Percentiles rank a stretch among this genome's conserved stretches.
These are phyloP conservation scores for Lysiphlebus fabarum DNA, from an alignment of 1,140 invertebrate species.

Conservation along the genomic window DNA sequence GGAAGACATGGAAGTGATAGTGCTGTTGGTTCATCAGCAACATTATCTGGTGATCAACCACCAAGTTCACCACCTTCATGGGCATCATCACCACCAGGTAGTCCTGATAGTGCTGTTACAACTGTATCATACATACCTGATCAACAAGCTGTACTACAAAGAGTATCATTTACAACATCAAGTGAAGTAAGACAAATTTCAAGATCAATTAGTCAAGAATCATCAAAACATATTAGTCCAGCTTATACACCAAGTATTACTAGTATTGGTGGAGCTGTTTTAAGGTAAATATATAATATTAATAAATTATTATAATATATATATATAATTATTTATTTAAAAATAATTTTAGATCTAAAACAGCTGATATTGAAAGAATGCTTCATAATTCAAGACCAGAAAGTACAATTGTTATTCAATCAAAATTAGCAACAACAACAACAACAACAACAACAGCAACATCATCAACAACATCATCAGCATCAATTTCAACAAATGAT, in stretches of 20 bases:
- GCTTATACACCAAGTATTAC: slow-evolving; percentile 61
- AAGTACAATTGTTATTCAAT: slow-evolving; percentile 21
- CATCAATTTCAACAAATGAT: slow-evolving; percentile 42
- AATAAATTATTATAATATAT: not conserved
- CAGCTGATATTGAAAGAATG: slow-evolving; percentile 66
- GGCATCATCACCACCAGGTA: slow-evolving; percentile 61
- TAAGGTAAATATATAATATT: slow-evolving; percentile 43
- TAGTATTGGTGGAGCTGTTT: slow-evolving; percentile 64
- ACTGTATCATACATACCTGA: slow-evolving; percentile 60
- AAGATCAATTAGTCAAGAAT: slow-evolving; percentile 45
- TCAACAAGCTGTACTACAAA: slow-evolving; percentile 55
- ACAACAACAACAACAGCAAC: slow-evolving; percentile 8
- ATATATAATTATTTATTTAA: not conserved
- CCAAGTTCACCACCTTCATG: slow-evolving; percentile 61
- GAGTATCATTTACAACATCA: slow-evolving; percentile 60
- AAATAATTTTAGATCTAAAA: slow-evolving; percentile 59
- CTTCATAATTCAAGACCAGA: slow-evolving; percentile 46
- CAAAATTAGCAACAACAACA: slow-evolving; percentile 26
- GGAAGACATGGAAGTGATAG: slow-evolving; percentile 56
- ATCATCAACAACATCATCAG: slow-evolving; percentile 29
- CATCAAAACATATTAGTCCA: slow-evolving; percentile 36
- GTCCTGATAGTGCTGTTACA: slow-evolving; percentile 56
- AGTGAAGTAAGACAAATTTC: slow-evolving; percentile 57
- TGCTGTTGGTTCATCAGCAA: slow-evolving; percentile 61
- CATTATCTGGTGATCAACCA: slow-evolving; percentile 54